These are phyloP conservation scores for Phataginus tetradactyla DNA, from an alignment of 2,797 vertebrate genomes.

Conservation along the genomic window DNA sequence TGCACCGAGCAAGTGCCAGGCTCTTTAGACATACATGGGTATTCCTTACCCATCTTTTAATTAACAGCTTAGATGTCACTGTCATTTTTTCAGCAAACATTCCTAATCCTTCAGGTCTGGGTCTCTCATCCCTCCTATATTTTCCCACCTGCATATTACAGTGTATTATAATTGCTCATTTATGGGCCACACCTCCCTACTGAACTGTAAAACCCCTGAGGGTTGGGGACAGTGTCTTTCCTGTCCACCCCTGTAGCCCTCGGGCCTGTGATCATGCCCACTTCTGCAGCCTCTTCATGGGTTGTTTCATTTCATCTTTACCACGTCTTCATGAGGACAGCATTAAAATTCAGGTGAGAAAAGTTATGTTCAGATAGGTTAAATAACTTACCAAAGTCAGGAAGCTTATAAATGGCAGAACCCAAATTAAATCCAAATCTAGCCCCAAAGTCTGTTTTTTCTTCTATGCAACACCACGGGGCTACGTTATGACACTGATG, in stretches of 20 bases:
- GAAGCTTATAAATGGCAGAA: neutral
- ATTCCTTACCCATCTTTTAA: neutral
- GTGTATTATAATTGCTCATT: neutral
- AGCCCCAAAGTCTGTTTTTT: neutral
- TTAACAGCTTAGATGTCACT: neutral
- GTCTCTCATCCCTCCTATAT: neutral
- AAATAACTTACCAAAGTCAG: neutral
- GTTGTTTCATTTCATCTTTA: neutral
- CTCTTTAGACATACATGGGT: neutral
- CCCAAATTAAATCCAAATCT: neutral
- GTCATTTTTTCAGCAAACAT: neutral
- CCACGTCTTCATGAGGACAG: neutral
- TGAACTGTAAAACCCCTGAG: neutral
- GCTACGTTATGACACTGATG: neutral
- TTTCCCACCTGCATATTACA: neutral
- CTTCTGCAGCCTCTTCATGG: neutral
- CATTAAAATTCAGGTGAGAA: constrained; percentile 26
- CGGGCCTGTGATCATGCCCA: neutral
- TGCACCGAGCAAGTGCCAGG: neutral
- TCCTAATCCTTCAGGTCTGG: neutral
- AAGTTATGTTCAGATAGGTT: neutral
- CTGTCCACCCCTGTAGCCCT: neutral
- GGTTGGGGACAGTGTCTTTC: neutral
- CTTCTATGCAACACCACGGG: neutral
- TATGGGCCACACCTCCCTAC: neutral